Conservation (phyloP, 2,797 vertebrate species). For the Girardinus metallicus region DNA sequence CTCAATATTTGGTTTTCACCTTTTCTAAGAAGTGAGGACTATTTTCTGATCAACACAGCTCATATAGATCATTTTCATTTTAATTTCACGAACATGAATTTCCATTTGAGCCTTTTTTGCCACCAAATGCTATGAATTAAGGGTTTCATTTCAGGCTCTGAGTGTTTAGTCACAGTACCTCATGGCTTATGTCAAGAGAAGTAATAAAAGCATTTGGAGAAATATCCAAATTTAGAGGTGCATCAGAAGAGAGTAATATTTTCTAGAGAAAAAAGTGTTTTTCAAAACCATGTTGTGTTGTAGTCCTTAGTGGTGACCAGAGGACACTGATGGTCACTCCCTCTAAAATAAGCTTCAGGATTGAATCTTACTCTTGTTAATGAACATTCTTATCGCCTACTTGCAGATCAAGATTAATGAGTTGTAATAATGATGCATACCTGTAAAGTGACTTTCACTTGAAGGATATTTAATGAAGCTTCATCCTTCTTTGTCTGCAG, state of each 20-base stretch:
- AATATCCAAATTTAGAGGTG: conserved; percentile 3
- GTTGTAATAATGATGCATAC: conserved; percentile 73
- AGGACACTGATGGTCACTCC: conserved; percentile 58
- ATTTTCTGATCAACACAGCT: neutral
- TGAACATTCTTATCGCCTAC: conserved; percentile 68
- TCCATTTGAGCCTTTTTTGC: conserved; percentile 10
- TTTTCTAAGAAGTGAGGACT: conserved; percentile 1
- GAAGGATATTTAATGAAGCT: conserved; percentile 71
- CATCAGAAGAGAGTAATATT: conserved; percentile 1
- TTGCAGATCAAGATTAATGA: conserved; percentile 78
- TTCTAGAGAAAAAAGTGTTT: conserved; percentile 12
- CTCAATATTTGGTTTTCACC: neutral
- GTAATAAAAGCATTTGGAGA: neutral
- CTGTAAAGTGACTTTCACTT: conserved; percentile 68
- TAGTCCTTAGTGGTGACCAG: conserved; percentile 31
- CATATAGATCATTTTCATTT: conserved; percentile 16
- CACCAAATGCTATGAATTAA: conserved; percentile 26
- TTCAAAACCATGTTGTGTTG: conserved; percentile 40
- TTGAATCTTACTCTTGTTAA: conserved; percentile 65
- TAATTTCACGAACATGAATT: conserved; percentile 1
- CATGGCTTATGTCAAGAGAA: conserved; percentile 6
- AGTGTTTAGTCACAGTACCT: neutral
- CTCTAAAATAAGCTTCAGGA: conserved; percentile 59
- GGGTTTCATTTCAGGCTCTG: conserved; percentile 34
- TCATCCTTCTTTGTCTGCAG: conserved; percentile 45